phyloP scores from a whole-genome alignment of 1,140 invertebrate genomes.

The Gerris buenoi region DNA sequence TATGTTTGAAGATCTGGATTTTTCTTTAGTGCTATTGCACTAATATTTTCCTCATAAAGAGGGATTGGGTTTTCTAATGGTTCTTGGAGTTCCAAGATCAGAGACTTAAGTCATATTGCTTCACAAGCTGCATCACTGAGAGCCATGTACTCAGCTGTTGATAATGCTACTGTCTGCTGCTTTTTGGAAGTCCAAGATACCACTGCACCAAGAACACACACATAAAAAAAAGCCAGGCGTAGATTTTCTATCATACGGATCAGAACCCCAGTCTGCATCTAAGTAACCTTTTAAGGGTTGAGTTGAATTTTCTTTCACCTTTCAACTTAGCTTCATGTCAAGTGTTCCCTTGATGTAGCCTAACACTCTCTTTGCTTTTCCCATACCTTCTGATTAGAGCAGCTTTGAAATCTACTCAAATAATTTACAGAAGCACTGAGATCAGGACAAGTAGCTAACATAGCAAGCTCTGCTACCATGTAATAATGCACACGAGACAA shows the following conservation, averaged over 20 bases:
- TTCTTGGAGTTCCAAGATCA: background rate
- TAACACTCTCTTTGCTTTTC: background rate
- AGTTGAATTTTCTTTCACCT: background rate
- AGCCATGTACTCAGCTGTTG: background rate
- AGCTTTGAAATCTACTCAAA: constrained; percentile 1
- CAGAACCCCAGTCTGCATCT: background rate
- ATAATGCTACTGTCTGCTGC: background rate
- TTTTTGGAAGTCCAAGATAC: constrained; percentile 3
- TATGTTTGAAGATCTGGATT: constrained; percentile 5
- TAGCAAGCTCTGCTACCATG: too few relatives aligned
- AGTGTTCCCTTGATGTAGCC: background rate
- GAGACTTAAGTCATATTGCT: background rate
- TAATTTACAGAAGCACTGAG: background rate
- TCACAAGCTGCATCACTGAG: background rate
- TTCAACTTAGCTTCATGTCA: background rate
- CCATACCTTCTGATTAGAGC: background rate
- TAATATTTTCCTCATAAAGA: constrained; percentile 18
- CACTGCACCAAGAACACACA: background rate
- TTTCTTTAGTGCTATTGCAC: constrained; percentile 8
- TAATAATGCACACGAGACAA: too few relatives aligned
- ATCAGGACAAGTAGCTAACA: constrained; percentile 1
- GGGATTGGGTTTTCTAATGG: background rate
- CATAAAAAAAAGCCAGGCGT: background rate
- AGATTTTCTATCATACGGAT: background rate
- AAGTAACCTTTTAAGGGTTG: background rate